Evolutionary conservation across 92 coral and sea anemone species (phyloP).

Genomic region (Porites lobata): DNA sequence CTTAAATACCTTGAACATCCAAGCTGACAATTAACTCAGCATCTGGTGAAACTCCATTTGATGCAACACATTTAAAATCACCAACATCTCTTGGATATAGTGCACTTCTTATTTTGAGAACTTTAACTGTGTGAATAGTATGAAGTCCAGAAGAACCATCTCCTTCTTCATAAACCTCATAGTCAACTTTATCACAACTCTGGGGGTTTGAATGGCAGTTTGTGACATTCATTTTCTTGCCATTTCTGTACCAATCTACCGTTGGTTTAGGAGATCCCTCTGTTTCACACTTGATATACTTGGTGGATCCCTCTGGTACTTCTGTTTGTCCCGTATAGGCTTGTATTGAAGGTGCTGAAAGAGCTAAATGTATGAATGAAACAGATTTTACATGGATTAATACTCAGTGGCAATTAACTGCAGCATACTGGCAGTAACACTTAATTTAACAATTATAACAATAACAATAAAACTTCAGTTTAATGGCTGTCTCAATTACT

Average conservation of each 20-base stretch:
- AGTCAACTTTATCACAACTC: neutral
- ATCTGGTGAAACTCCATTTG: conserved; percentile 12
- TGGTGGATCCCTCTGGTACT: neutral
- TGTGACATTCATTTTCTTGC: conserved; percentile 1
- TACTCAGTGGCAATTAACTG: neutral
- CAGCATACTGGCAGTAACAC: too few relatives aligned
- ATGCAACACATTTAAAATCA: conserved; percentile 31
- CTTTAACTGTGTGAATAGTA: neutral
- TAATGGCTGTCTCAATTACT: too few relatives aligned
- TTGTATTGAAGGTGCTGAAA: neutral
- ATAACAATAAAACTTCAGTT: too few relatives aligned
- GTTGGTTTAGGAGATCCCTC: conserved; percentile 30
- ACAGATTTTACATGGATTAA: too few relatives aligned
- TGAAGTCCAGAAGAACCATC: neutral
- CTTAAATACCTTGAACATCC: conserved; percentile 30
- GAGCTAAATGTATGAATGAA: neutral
- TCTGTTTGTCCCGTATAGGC: neutral
- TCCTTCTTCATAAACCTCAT: conserved; percentile 32
- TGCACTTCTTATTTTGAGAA: conserved; percentile 35
- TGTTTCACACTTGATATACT: conserved; percentile 3
- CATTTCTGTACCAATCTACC: conserved; percentile 32
- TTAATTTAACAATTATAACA: too few relatives aligned
- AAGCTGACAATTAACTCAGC: neutral
- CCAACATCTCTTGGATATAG: conserved; percentile 45
- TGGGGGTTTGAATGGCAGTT: neutral